phyloP scores from a whole-genome alignment of 2,113 vertebrate species.

The Daubentonia madagascariensis region DNA sequence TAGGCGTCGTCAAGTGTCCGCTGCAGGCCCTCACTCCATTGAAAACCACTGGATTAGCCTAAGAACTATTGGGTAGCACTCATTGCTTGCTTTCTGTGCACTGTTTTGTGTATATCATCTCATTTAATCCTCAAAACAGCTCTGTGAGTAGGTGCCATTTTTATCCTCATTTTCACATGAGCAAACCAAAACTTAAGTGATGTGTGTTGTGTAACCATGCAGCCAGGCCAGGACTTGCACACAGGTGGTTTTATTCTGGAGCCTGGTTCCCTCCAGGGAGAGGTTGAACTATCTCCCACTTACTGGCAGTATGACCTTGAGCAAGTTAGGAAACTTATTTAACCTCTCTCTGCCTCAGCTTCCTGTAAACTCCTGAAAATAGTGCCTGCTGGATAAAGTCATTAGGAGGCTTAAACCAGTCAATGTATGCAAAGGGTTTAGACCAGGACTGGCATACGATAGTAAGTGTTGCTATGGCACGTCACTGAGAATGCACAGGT shows the following conservation, averaged over 20 bases:
- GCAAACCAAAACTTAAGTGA: neutral
- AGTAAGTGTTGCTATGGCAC: neutral
- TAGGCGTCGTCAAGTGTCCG: neutral
- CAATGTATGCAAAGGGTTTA: neutral
- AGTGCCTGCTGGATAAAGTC: neutral
- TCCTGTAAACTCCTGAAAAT: neutral
- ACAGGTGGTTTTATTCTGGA: neutral
- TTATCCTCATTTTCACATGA: neutral
- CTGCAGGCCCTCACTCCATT: neutral
- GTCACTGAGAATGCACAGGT: neutral
- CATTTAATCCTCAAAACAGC: neutral
- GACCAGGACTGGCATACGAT: neutral
- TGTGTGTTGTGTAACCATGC: neutral
- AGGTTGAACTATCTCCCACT: neutral
- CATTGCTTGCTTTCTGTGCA: rapidly evolving
- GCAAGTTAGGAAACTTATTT: neutral
- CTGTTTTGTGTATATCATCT: neutral
- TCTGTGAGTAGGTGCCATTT: neutral
- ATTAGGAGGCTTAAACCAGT: neutral
- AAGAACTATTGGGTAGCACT: rapidly evolving
- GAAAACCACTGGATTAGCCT: neutral
- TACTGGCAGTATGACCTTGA: neutral
- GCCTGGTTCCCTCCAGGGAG: neutral
- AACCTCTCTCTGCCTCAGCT: neutral
- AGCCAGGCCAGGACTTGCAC: neutral